A percentile compares a stretch with the other conserved stretches of the same genome.
Evolutionary conservation across 2,797 vertebrate genomes (phyloP).

Genomic region (Dipus sagitta): DNA sequence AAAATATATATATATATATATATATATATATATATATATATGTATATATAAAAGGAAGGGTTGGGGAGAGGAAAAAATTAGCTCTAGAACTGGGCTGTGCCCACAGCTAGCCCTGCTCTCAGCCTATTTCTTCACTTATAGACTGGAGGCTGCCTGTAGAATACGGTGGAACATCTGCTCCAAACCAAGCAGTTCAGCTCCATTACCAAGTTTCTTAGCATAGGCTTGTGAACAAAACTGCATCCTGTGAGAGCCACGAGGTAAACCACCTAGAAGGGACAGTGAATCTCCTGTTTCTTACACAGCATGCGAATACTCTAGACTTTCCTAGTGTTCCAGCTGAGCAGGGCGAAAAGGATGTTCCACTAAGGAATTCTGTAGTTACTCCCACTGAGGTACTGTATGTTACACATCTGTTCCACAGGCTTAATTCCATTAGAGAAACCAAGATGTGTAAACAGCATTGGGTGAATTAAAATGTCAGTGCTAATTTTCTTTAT

Average conservation of each 20-base stretch:
- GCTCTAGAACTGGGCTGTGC: not conserved
- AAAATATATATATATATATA: too few relatives aligned
- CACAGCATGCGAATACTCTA: not conserved
- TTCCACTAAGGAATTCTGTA: not conserved
- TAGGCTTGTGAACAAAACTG: slow-evolving; percentile 11
- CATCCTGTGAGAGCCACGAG: not conserved
- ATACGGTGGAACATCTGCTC: not conserved
- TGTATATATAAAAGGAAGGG: not conserved
- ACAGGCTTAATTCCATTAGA: not conserved
- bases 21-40: too few relatives aligned
- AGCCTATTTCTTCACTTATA: not conserved
- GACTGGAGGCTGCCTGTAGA: not conserved
- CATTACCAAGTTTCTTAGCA: not conserved
- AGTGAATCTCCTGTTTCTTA: not conserved
- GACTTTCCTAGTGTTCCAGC: not conserved
- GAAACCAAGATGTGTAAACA: not conserved
- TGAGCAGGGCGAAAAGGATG: not conserved
- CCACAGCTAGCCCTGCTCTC: not conserved
- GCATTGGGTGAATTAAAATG: not conserved
- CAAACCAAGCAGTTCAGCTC: not conserved
- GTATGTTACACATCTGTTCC: not conserved
- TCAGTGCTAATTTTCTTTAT: not conserved
- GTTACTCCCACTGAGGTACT: not conserved
- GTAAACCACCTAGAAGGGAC: not conserved
- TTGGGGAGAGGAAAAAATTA: not conserved